A percentile compares a stretch with the other conserved stretches of the same genome.
Evolutionary conservation across 2,888 invertebrate species (phyloP).

Genomic region (Agrilus cyanescens): DNA sequence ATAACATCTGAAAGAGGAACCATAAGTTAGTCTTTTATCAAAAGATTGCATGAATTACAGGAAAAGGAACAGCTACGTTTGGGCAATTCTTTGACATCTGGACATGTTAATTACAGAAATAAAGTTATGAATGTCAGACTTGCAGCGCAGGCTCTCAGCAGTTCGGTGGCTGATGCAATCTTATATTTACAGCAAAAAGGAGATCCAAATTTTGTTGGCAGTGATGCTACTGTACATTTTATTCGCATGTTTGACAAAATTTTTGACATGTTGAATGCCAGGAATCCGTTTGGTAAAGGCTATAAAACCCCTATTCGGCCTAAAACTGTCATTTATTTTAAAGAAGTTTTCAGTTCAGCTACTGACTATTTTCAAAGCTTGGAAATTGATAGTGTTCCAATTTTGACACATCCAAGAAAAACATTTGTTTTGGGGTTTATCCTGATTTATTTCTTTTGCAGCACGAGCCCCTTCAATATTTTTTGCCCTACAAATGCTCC

Average conservation of each 20-base stretch:
- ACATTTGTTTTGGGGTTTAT: conserved; percentile 6
- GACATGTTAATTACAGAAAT: conserved; percentile 4
- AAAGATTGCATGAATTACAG: too few species aligned
- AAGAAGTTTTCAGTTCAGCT: too few species aligned
- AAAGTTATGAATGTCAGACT: conserved; percentile 6
- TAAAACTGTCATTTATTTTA: too few species aligned
- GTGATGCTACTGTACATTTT: neutral
- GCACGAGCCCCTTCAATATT: too few species aligned
- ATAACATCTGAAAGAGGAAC: too few species aligned
- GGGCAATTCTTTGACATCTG: neutral
- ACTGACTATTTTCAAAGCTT: too few species aligned
- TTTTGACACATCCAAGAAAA: too few species aligned
- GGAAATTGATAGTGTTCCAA: too few species aligned
- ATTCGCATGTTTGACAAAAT: conserved; percentile 1
- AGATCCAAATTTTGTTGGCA: conserved; percentile 1
- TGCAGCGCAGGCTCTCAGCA: conserved; percentile 5
- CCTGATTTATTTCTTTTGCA: conserved; percentile 5
- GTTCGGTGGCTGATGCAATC: conserved; percentile 4
- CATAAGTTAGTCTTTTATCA: too few species aligned
- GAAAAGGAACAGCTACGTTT: neutral
- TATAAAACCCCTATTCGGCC: conserved; percentile 8
- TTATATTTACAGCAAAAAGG: neutral
- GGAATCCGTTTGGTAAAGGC: conserved; percentile 2
- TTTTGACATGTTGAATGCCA: conserved; percentile 2
- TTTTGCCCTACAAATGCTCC: too few species aligned